phyloP scores from a whole-genome alignment of 1,140 invertebrate genomes.

The Choristoneura fumiferana region DNA sequence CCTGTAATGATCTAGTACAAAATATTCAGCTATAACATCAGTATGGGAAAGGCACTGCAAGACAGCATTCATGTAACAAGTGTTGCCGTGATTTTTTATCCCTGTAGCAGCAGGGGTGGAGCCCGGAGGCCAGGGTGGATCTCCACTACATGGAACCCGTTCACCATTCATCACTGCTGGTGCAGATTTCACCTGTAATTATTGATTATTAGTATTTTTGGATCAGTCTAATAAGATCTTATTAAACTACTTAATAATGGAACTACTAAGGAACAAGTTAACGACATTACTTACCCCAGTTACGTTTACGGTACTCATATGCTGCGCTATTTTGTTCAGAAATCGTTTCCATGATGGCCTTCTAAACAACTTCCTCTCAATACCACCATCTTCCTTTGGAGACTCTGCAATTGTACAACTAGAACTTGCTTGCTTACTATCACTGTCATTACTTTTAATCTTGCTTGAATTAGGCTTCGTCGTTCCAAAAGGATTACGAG shows the following conservation, averaged over 20 bases:
- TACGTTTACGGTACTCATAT: slow-evolving; percentile 82
- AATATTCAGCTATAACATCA: slow-evolving; percentile 95
- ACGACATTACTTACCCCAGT: slow-evolving; percentile 70
- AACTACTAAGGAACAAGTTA: slow-evolving; percentile 1
- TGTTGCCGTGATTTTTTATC: slow-evolving; percentile 96
- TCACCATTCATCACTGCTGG: slow-evolving; percentile 53
- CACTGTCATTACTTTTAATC: slow-evolving; percentile 52
- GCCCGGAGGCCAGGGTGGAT: slow-evolving; percentile 86
- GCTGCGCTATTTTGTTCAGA: slow-evolving; percentile 86
- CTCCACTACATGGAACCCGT: slow-evolving; percentile 83
- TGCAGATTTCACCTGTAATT: slow-evolving; percentile 54
- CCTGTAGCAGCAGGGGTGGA: slow-evolving; percentile 92
- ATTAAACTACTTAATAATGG: too few species aligned
- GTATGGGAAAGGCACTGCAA: slow-evolving; percentile 96
- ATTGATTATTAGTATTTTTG: slow-evolving; percentile 10
- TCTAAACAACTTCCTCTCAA: slow-evolving; percentile 81
- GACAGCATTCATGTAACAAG: slow-evolving; percentile 97
- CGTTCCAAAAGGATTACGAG: slow-evolving; percentile 75
- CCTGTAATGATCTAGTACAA: slow-evolving; percentile 96
- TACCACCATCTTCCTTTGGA: slow-evolving; percentile 58
- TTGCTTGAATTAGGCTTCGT: slow-evolving; percentile 62
- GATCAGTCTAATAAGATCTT: not conserved
- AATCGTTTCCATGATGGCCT: slow-evolving; percentile 88
- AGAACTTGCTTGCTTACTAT: slow-evolving; percentile 54
- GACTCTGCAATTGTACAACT: slow-evolving; percentile 43